These are phyloP conservation scores for Heliconius melpomene DNA, from an alignment of 1,140 invertebrate genomes.

Conservation along the genomic window DNA sequence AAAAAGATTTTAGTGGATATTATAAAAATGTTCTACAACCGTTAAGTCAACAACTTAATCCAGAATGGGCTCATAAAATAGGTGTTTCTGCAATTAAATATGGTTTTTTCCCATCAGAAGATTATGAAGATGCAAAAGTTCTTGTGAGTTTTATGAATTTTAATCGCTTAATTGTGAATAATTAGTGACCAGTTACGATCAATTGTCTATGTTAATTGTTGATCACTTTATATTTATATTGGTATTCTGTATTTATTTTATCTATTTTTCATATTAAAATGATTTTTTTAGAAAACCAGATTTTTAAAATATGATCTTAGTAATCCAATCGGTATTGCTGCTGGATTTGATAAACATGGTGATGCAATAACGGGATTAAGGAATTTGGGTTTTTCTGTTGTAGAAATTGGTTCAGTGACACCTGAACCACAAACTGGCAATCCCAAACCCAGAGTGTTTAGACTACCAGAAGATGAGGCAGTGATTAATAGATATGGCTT, in stretches of 20 bases:
- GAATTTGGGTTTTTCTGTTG: slow-evolving; percentile 95
- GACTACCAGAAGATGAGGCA: slow-evolving; percentile 91
- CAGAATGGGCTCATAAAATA: slow-evolving; percentile 90
- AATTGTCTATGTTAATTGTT: neutral
- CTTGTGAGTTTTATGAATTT: slow-evolving; percentile 80
- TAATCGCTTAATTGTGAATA: slow-evolving; percentile 1
- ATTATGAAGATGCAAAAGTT: slow-evolving; percentile 82
- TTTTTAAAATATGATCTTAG: slow-evolving; percentile 88
- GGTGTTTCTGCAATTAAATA: slow-evolving; percentile 89
- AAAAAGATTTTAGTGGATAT: slow-evolving; percentile 88
- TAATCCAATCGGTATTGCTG: slow-evolving; percentile 97
- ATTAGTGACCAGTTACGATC: neutral
- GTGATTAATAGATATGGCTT: slow-evolving; percentile 97
- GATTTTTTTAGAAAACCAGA: slow-evolving; percentile 82
- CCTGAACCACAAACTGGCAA: slow-evolving; percentile 96
- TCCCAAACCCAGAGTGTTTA: slow-evolving; percentile 94
- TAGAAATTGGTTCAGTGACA: slow-evolving; percentile 98
- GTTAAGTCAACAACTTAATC: slow-evolving; percentile 84
- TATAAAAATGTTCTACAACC: slow-evolving; percentile 88
- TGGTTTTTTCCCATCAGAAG: slow-evolving; percentile 84
- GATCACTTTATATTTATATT: neutral
- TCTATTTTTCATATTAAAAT: slow-evolving; percentile 10
- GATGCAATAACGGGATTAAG: slow-evolving; percentile 92
- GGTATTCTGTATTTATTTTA: neutral
- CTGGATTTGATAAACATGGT: slow-evolving; percentile 98